Evolutionary conservation across 2,113 vertebrate genomes (phyloP).

Genomic region (Candoia aspera): DNA sequence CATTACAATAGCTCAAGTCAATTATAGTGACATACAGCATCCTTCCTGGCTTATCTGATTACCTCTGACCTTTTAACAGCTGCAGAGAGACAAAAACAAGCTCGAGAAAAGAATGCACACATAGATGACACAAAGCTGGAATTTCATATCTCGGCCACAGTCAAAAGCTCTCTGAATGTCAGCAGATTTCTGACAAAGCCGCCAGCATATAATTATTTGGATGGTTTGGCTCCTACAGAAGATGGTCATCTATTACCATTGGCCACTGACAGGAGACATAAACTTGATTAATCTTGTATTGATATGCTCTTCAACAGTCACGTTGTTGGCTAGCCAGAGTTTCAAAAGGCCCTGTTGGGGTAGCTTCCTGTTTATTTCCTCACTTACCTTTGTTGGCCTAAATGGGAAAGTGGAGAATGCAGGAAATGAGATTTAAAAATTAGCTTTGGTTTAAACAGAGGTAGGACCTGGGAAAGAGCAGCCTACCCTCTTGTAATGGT

Average conservation of each 20-base stretch:
- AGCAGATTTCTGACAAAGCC: constrained; percentile 67
- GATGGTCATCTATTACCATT: constrained; percentile 58
- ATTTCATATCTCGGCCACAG: constrained; percentile 59
- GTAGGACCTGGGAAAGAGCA: too few species aligned
- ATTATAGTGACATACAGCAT: constrained; percentile 71
- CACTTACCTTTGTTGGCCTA: background rate
- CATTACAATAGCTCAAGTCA: constrained; percentile 63
- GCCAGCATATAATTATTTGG: constrained; percentile 68
- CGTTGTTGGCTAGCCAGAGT: constrained; percentile 39
- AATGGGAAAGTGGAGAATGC: background rate
- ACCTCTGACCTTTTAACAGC: constrained; percentile 73
- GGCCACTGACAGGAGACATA: constrained; percentile 55
- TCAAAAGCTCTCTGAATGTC: constrained; percentile 66
- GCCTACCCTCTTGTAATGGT: too few species aligned
- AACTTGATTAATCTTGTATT: constrained; percentile 66
- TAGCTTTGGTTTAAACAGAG: too few species aligned
- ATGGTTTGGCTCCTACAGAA: constrained; percentile 62
- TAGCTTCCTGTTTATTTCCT: constrained; percentile 12
- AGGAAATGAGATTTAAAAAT: background rate
- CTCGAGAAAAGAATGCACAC: constrained; percentile 61
- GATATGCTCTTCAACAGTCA: constrained; percentile 49
- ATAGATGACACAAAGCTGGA: constrained; percentile 64
- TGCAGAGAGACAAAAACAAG: constrained; percentile 62
- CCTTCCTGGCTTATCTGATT: constrained; percentile 67
- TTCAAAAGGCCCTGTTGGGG: constrained; percentile 32